phyloP scores from a whole-genome alignment of 2,113 vertebrate genomes.

The Rhinolophus sinicus region DNA sequence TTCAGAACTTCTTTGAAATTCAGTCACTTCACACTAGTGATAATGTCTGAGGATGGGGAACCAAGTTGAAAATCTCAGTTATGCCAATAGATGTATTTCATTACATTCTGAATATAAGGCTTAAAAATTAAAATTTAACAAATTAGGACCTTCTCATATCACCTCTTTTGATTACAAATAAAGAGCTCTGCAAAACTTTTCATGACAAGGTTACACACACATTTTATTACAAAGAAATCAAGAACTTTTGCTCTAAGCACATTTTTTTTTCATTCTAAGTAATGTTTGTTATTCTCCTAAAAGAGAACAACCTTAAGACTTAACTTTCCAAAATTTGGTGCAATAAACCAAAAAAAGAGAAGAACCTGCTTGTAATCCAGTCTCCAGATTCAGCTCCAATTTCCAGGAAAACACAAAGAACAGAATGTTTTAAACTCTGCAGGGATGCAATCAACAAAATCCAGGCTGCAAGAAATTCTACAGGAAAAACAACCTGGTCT shows the following conservation, averaged over 20 bases:
- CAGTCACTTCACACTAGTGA: background rate
- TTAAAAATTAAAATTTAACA: constrained; percentile 49
- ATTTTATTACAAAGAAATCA: constrained; percentile 55
- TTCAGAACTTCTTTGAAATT: constrained; percentile 12
- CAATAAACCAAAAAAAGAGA: background rate
- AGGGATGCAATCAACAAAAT: constrained; percentile 55
- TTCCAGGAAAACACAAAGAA: constrained; percentile 54
- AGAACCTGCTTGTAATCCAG: background rate
- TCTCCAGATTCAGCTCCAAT: constrained; percentile 14
- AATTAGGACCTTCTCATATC: background rate
- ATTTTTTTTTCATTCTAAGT: background rate
- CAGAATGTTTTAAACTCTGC: constrained; percentile 46
- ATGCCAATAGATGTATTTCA: constrained; percentile 25
- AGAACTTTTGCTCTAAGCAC: background rate
- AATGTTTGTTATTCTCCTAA: background rate
- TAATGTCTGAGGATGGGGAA: background rate
- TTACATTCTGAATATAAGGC: constrained; percentile 17
- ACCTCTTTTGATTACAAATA: constrained; percentile 9
- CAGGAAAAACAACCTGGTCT: constrained; percentile 21
- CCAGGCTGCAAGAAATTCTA: background rate
- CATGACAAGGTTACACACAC: background rate
- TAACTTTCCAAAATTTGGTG: background rate
- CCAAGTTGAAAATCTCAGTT: background rate
- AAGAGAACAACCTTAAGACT: constrained; percentile 25
- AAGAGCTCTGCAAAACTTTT: background rate